These are phyloP conservation scores for Heliothis virescens DNA, from an alignment of 1,140 invertebrate species.

Conservation along the genomic window DNA sequence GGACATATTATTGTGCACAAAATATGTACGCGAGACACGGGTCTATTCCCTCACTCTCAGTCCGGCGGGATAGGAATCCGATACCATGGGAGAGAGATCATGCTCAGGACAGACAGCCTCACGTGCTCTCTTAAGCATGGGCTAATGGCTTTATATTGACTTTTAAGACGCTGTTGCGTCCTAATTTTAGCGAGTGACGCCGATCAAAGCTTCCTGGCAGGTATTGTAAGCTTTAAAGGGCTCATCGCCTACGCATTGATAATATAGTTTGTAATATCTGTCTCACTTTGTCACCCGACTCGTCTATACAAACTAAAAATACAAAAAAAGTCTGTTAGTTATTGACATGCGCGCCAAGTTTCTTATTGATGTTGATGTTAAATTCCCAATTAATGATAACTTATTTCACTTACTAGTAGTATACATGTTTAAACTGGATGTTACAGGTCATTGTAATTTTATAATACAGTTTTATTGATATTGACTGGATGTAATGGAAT, in stretches of 20 bases:
- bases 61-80: too few species aligned
- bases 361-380: not conserved
- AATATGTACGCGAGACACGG: too few species aligned
- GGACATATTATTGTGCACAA: too few species aligned
- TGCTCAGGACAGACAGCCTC: too few species aligned
- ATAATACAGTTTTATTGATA: conserved; percentile 4
- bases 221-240: conserved; percentile 34
- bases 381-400: not conserved
- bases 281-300: not conserved
- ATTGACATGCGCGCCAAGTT: not conserved
- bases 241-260: conserved; percentile 19
- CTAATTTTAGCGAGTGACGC: conserved; percentile 1
- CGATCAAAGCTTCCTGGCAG: not conserved
- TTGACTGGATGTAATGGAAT: conserved; percentile 3
- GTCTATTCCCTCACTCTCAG: too few species aligned
- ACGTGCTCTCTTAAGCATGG: too few species aligned
- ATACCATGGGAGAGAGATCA: too few species aligned
- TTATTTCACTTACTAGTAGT: conserved; percentile 14
- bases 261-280: conserved; percentile 28
- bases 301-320: not conserved
- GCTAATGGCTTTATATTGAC: not conserved
- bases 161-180: not conserved
- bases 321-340: not conserved
- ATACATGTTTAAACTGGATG: not conserved
- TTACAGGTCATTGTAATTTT: conserved; percentile 1